Percentiles rank a stretch among this genome's conserved stretches.
phyloP scores from a whole-genome alignment of 2,113 vertebrate genomes.

The Grallaria varia region DNA sequence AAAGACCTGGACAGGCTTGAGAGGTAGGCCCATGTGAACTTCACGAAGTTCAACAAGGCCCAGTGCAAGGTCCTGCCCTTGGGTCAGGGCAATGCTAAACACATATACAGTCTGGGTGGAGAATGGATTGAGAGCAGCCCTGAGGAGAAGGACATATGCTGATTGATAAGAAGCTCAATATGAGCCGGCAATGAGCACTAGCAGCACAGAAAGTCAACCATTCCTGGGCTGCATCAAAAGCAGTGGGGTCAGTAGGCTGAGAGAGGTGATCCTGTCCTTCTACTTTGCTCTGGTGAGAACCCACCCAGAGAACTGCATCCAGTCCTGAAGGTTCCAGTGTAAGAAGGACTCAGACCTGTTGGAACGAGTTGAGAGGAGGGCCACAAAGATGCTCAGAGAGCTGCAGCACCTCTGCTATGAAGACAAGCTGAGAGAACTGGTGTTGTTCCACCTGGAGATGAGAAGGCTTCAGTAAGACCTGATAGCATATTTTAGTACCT shows the following conservation, averaged over 20 bases:
- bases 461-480: background rate
- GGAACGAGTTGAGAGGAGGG: background rate
- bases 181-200: background rate
- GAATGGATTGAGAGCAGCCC: background rate
- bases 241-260: accelerated
- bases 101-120: background rate
- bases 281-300: background rate
- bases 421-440: background rate
- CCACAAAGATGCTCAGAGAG: background rate
- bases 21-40: background rate
- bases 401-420: background rate
- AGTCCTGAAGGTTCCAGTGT: background rate
- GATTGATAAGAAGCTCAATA: background rate
- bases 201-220: background rate
- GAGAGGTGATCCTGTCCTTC: background rate
- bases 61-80: background rate
- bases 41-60: background rate
- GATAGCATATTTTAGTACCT: background rate
- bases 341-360: background rate
- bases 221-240: background rate
- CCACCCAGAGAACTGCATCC: background rate
- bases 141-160: background rate
- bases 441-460: background rate
- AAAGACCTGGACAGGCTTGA: background rate
- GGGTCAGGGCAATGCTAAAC: background rate